Evolutionary conservation across 2,888 invertebrate genomes (phyloP).

Genomic region (Epinotia brunnichana): DNA sequence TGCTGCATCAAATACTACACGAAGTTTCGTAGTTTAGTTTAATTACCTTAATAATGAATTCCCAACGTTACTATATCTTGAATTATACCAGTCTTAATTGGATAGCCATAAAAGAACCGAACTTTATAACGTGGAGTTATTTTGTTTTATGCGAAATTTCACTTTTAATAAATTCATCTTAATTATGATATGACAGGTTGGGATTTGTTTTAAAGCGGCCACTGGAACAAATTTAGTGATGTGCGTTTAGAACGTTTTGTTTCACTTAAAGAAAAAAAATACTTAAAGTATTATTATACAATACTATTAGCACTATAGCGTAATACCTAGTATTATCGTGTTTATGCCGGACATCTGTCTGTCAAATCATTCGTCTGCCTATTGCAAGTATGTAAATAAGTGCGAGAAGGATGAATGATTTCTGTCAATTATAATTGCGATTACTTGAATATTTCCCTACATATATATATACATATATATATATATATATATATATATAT

Average conservation of each 20-base stretch:
- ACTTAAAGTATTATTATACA: too few relatives aligned
- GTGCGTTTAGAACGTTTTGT: not conserved
- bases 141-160: constrained; percentile 47
- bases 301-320: too few relatives aligned
- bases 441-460: too few relatives aligned
- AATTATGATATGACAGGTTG: constrained; percentile 47
- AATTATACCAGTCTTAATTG: not conserved
- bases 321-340: not conserved
- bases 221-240: constrained; percentile 6
- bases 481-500: too few relatives aligned
- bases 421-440: too few relatives aligned
- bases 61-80: not conserved
- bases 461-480: too few relatives aligned
- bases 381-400: too few relatives aligned
- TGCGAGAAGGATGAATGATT: too few relatives aligned
- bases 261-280: too few relatives aligned
- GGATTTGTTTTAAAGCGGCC: constrained; percentile 22
- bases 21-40: not conserved
- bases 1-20: not conserved
- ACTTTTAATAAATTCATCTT: constrained; percentile 54
- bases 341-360: too few relatives aligned
- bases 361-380: too few relatives aligned
- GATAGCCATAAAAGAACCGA: not conserved
- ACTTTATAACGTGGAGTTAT: constrained; percentile 26
- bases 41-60: not conserved